A percentile compares a stretch with the other conserved stretches of the same genome.
Evolutionary conservation across 2,888 invertebrate genomes (phyloP).

Genomic region (Cheiracanthium punctorium): DNA sequence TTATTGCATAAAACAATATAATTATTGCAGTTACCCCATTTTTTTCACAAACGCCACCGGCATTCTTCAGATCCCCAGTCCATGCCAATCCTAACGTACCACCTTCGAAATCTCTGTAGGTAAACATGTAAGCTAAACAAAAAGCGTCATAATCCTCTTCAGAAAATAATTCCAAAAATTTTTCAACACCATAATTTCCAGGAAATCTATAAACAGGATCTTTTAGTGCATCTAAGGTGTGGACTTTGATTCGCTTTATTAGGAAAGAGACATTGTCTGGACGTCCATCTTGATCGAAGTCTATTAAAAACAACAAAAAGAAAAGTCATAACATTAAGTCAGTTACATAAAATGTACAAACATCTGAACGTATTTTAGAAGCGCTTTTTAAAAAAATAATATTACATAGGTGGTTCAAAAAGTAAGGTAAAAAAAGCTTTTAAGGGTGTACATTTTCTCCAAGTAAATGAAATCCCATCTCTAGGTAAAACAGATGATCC

Average conservation of each 20-base stretch:
- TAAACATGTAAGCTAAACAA: slow-evolving; percentile 99
- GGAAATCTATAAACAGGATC: slow-evolving; percentile 92
- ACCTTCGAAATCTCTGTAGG: slow-evolving; percentile 96
- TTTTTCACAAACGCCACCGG: slow-evolving; percentile 98
- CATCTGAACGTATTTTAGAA: no score
- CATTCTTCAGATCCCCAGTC: slow-evolving; percentile 96
- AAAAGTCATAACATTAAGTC: background rate
- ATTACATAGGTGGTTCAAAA: no score
- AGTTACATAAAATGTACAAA: no score
- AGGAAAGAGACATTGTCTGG: slow-evolving; percentile 95
- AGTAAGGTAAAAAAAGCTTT: no score
- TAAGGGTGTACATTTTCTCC: no score
- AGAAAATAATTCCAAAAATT: slow-evolving; percentile 97
- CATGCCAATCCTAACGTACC: slow-evolving; percentile 97
- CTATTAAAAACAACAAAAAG: slow-evolving; percentile 77
- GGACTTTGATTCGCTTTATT: slow-evolving; percentile 96
- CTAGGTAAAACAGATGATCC: no score
- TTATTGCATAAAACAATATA: no score
- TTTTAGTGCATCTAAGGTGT: slow-evolving; percentile 88
- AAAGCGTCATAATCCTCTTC: slow-evolving; percentile 99
- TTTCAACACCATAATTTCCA: slow-evolving; percentile 97
- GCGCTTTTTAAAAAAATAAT: no score
- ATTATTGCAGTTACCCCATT: slow-evolving; percentile 91
- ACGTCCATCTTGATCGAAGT: slow-evolving; percentile 94
- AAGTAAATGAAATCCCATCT: no score